A percentile compares a stretch with the other conserved stretches of the same genome.
These are phyloP conservation scores for Eidolon helvum DNA, from an alignment of 2,113 vertebrate species.

Conservation along the genomic window DNA sequence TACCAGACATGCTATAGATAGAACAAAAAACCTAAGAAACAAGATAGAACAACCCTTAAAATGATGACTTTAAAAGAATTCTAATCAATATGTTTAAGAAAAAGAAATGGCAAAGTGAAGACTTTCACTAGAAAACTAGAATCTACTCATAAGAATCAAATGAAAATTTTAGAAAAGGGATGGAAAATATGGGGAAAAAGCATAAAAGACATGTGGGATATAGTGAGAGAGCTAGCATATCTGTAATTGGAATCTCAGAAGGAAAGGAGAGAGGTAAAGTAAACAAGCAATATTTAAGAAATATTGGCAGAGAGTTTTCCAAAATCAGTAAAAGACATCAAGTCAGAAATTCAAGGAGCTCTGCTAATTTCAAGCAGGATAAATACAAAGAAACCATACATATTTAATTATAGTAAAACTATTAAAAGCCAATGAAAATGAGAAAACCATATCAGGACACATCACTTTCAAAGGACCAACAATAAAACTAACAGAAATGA, in stretches of 20 bases:
- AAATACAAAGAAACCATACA: background rate
- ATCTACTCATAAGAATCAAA: background rate
- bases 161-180: background rate
- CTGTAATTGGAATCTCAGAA: background rate
- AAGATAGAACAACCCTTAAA: background rate
- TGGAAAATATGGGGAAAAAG: background rate
- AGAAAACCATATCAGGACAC: background rate
- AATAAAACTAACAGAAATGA: background rate
- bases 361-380: background rate
- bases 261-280: background rate
- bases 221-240: background rate
- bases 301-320: background rate
- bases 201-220: background rate
- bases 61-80: background rate
- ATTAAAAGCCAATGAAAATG: background rate
- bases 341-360: background rate
- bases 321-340: background rate
- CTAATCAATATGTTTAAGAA: background rate
- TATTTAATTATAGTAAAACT: background rate
- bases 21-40: slow-evolving; percentile 11
- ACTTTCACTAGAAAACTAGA: slow-evolving; percentile 32
- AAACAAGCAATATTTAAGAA: background rate
- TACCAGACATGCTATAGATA: background rate
- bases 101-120: background rate
- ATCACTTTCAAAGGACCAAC: background rate